Evolutionary conservation across 2,888 invertebrate species (phyloP).

Genomic region (Campoplex nolae): DNA sequence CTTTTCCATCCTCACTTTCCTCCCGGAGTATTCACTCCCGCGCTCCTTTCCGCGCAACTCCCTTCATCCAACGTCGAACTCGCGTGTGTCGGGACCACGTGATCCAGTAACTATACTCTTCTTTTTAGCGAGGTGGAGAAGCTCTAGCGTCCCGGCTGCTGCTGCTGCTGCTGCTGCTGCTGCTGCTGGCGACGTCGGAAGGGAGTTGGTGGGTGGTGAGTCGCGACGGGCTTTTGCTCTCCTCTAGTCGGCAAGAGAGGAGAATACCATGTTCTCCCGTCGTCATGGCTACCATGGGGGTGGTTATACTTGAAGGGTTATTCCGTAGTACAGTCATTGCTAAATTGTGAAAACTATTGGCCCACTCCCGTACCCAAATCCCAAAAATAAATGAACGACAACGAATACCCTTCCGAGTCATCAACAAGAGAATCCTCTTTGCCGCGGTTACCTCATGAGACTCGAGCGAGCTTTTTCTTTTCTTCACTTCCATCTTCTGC

Average conservation of each 20-base stretch:
- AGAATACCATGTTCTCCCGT: conserved; percentile 81
- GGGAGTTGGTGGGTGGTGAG: conserved; percentile 70
- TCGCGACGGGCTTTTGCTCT: conserved; percentile 62
- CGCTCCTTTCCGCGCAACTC: conserved; percentile 57
- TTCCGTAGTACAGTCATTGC: conserved; percentile 80
- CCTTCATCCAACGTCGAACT: conserved; percentile 12
- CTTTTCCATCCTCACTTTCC: conserved; percentile 78
- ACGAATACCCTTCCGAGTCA: conserved; percentile 68
- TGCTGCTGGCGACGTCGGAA: conserved; percentile 48
- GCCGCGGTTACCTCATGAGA: conserved; percentile 74
- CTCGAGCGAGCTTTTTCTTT: conserved; percentile 79
- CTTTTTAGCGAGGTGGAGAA: conserved; percentile 79
- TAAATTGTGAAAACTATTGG: conserved; percentile 80
- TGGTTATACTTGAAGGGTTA: conserved; percentile 83
- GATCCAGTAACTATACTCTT: conserved; percentile 82
- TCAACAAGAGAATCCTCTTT: conserved; percentile 76
- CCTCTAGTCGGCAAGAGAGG: conserved; percentile 62
- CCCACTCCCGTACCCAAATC: conserved; percentile 40
- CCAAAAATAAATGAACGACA: conserved; percentile 18
- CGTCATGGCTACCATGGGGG: conserved; percentile 81
- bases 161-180: conserved; percentile 25
- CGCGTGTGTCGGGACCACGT: conserved; percentile 78
- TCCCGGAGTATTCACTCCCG: conserved; percentile 71
- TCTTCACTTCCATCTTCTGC: conserved; percentile 75
- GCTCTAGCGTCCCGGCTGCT: conserved; percentile 57